Evolutionary conservation across 2,797 vertebrate genomes (phyloP), one percentile per base, ranked within the genome.

Genomic region (Acipenser transmontanus): DNA sequence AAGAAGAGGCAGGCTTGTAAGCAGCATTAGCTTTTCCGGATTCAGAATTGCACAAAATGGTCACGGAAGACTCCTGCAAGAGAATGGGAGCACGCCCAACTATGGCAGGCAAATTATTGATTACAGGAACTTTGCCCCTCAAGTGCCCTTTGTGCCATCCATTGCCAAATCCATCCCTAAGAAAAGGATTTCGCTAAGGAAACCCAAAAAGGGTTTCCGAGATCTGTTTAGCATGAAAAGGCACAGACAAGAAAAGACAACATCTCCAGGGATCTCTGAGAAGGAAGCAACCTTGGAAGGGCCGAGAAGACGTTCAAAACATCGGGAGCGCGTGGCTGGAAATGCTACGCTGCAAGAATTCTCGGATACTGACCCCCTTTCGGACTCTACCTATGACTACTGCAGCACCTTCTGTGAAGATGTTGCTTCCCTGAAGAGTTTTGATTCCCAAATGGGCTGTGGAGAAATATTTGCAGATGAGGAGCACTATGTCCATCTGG

Each of bases 401-500:
- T 88, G 87, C 66, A 75, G 78, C n/a, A 74, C 80, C 20, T 64
- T 91, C 5, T 91, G 87, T 65, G 93, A 93, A 66, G 93, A 94
- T 0, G 86, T 89, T 0, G 87, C 88, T 50, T 94, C 93, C 0
- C 80, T 94, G 50, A 91, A 94, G 76, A 94, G 93, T 73, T 94
- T 94, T 47, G 93, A 93, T 68, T 94, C 93, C 1, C 88, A 93
- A 64, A 93, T 90, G 0, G 93, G 93, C n/a, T 94, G 93, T 47
- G 93, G 93, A 49, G 93, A 94, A 74, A 93, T 93, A 77, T 94
- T 92, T 77, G 93, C 90, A 6, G 92, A 94, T 34, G 91, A 92
- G 70, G 77, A 79, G 56, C 87, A 67, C 64, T 81, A 88, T 1
- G 82, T 85, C 64, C 87, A 87, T 9, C 69, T 88, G 65, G 89